phyloP scores from a whole-genome alignment of 2,888 invertebrate genomes.

The Andrena bucephala region DNA sequence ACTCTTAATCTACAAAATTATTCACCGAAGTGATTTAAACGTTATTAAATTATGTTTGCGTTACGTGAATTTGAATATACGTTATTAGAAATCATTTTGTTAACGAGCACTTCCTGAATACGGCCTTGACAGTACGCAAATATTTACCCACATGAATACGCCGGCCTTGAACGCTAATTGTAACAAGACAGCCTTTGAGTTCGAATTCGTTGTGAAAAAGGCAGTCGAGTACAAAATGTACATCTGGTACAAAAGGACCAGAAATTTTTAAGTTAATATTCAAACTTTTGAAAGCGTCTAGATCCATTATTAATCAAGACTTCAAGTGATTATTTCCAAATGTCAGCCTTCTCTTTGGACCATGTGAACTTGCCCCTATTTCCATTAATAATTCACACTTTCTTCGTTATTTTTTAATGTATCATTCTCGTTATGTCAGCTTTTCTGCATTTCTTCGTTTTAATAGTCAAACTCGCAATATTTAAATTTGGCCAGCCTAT shows the following conservation, averaged over 20 bases:
- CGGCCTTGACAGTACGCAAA: constrained; percentile 10
- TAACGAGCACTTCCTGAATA: constrained; percentile 29
- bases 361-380: too few species aligned
- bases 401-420: not conserved
- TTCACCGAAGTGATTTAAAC: too few species aligned
- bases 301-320: not conserved
- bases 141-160: constrained; percentile 8
- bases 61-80: not conserved
- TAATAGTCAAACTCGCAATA: not conserved
- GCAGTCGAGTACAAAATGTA: too few species aligned
- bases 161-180: too few species aligned
- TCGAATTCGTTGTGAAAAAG: too few species aligned
- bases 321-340: not conserved
- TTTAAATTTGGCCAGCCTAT: not conserved
- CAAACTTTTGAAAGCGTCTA: not conserved
- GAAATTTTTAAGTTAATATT: not conserved
- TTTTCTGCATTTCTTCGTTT: not conserved
- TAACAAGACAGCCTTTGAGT: too few species aligned
- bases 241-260: not conserved
- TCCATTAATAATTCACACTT: constrained; percentile 1
- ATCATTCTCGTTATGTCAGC: not conserved
- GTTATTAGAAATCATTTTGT: not conserved
- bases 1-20: too few species aligned
- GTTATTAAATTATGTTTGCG: too few species aligned
- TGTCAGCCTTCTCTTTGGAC: not conserved